Conservation (phyloP, 2,888 invertebrate genomes). For the Achlya flavicornis region DNA sequence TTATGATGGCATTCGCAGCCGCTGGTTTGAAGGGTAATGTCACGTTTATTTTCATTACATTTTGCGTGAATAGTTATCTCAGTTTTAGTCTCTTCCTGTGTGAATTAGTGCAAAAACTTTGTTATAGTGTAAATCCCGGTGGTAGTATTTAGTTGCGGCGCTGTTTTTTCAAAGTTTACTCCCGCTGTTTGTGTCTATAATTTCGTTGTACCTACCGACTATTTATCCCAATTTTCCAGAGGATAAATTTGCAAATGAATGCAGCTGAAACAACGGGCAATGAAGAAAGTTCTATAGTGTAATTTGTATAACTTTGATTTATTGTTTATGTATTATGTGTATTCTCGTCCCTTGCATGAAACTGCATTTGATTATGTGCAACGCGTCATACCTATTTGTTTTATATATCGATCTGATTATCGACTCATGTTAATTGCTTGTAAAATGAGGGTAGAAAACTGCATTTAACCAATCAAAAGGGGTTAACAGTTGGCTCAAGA, state of each 20-base stretch:
- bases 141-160: background rate
- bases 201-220: background rate
- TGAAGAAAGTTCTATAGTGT: background rate
- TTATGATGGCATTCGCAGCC: background rate
- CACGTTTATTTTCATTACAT: slow-evolving; percentile 4
- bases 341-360: background rate
- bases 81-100: background rate
- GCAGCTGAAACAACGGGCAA: background rate
- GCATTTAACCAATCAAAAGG: background rate
- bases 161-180: background rate
- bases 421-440: background rate
- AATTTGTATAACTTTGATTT: background rate
- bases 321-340: background rate
- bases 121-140: background rate
- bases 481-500: background rate
- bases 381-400: slow-evolving; percentile 4
- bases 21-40: slow-evolving; percentile 9
- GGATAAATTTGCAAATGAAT: background rate
- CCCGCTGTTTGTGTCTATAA: background rate
- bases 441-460: background rate
- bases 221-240: background rate
- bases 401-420: background rate
- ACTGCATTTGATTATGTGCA: background rate
- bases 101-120: background rate
- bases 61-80: background rate